A percentile compares a stretch with the other conserved stretches of the same genome.
Conservation (phyloP, 1,140 invertebrate genomes). For the Semibalanus balanoides region DNA sequence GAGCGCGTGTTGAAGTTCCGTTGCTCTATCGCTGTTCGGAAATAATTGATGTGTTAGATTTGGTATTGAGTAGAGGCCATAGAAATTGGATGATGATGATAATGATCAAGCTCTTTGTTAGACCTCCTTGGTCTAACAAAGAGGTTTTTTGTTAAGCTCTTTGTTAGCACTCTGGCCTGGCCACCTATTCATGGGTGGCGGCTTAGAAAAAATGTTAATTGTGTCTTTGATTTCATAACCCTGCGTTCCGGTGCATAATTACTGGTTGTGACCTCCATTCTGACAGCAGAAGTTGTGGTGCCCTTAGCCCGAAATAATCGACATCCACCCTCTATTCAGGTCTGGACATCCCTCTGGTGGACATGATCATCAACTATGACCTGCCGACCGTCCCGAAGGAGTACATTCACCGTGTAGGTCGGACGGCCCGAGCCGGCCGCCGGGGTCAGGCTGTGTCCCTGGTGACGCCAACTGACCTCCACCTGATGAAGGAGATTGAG, state of each 20-base stretch:
- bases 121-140: too few species aligned
- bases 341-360: conserved; percentile 71
- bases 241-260: background rate
- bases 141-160: too few species aligned
- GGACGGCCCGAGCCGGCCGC: conserved; percentile 84
- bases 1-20: too few species aligned
- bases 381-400: conserved; percentile 78
- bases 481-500: conserved; percentile 74
- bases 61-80: too few species aligned
- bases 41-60: too few species aligned
- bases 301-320: too few species aligned
- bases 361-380: conserved; percentile 87
- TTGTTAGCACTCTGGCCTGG: too few species aligned
- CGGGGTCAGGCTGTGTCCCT: conserved; percentile 74
- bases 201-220: background rate
- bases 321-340: conserved; percentile 23
- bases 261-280: conserved; percentile 20
- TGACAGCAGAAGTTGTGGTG: background rate
- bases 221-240: background rate
- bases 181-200: too few species aligned
- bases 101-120: too few species aligned
- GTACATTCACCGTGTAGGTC: conserved; percentile 92
- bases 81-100: too few species aligned
- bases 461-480: conserved; percentile 80
- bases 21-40: too few species aligned